Percentiles rank a stretch among this genome's conserved stretches.
phyloP scores from a whole-genome alignment of 1,140 invertebrate species.

The Semibalanus balanoides region DNA sequence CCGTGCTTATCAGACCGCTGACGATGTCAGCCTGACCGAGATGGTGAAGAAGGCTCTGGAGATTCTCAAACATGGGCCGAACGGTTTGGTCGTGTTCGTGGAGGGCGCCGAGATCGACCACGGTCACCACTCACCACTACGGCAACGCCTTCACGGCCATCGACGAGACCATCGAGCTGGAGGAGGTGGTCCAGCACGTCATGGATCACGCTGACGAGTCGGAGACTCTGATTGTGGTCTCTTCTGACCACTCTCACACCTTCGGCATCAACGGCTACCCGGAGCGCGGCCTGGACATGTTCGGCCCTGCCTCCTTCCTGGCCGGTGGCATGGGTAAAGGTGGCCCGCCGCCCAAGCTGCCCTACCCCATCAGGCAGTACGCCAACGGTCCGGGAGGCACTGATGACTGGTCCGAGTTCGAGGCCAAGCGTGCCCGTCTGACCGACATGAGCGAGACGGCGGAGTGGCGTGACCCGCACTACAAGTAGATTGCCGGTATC shows the following conservation, averaged over 20 bases:
- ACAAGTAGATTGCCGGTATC: slow-evolving; percentile 2
- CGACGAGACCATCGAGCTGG: slow-evolving; percentile 60
- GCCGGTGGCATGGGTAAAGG: neutral
- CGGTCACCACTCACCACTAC: slow-evolving; percentile 15
- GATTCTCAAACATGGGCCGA: slow-evolving; percentile 12
- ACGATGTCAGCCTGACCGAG: slow-evolving; percentile 20
- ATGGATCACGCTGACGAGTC: slow-evolving; percentile 46
- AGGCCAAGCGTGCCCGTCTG: slow-evolving; percentile 22
- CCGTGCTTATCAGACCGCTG: slow-evolving; percentile 2
- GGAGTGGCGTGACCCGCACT: slow-evolving; percentile 32
- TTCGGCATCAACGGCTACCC: slow-evolving; percentile 56
- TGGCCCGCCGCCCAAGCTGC: neutral
- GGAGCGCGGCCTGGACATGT: slow-evolving; percentile 47
- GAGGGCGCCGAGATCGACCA: slow-evolving; percentile 20
- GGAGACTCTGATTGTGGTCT: slow-evolving; percentile 61
- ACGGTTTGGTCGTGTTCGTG: slow-evolving; percentile 20
- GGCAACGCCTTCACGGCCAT: slow-evolving; percentile 52
- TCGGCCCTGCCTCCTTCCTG: slow-evolving; percentile 28
- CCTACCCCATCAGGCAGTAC: slow-evolving; percentile 15
- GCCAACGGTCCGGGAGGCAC: slow-evolving; percentile 15
- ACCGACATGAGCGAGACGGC: slow-evolving; percentile 43
- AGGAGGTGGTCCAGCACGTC: slow-evolving; percentile 50
- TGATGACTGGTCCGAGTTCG: neutral
- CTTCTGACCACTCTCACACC: slow-evolving; percentile 64
- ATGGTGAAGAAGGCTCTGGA: slow-evolving; percentile 22